phyloP scores from a whole-genome alignment of 2,113 vertebrate genomes.

The Scomber scombrus region DNA sequence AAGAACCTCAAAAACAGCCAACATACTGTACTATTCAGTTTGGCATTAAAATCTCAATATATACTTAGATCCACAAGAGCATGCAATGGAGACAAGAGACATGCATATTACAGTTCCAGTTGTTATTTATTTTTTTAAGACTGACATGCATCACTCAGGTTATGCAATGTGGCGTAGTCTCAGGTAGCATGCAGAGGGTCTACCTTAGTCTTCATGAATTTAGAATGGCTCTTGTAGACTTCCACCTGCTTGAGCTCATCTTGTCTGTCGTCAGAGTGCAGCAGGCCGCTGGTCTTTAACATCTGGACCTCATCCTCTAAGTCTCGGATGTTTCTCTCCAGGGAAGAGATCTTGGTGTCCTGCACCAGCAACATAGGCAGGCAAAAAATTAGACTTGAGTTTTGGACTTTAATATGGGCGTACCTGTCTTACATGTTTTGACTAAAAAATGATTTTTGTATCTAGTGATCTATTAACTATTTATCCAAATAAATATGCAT shows the following conservation, averaged over 20 bases:
- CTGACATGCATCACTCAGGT: constrained; percentile 39
- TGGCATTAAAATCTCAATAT: background rate
- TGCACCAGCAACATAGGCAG: constrained; percentile 78
- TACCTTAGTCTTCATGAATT: constrained; percentile 99
- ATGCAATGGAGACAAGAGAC: constrained; percentile 26
- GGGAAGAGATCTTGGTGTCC: constrained; percentile 98
- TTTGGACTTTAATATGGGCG: constrained; percentile 1
- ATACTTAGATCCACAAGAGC: background rate
- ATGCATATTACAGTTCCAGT: constrained; percentile 5
- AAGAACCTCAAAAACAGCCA: constrained; percentile 7
- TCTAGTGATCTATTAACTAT: background rate
- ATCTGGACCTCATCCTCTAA: constrained; percentile 99
- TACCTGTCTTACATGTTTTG: background rate
- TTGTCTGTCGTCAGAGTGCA: constrained; percentile 92
- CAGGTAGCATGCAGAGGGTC: constrained; percentile 39
- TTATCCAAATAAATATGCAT: background rate
- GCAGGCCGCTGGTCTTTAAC: constrained; percentile 94
- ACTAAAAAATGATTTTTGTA: background rate
- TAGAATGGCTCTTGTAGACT: constrained; percentile 98
- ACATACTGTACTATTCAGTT: constrained; percentile 14
- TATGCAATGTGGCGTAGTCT: constrained; percentile 23
- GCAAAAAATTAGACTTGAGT: constrained; percentile 41
- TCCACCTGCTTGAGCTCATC: constrained; percentile 98
- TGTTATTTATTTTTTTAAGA: background rate
- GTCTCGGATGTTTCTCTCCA: constrained; percentile 97